Percentiles rank a stretch among this genome's conserved stretches.
phyloP scores from a whole-genome alignment of 1,140 invertebrate genomes.

The Ooceraea biroi region DNA sequence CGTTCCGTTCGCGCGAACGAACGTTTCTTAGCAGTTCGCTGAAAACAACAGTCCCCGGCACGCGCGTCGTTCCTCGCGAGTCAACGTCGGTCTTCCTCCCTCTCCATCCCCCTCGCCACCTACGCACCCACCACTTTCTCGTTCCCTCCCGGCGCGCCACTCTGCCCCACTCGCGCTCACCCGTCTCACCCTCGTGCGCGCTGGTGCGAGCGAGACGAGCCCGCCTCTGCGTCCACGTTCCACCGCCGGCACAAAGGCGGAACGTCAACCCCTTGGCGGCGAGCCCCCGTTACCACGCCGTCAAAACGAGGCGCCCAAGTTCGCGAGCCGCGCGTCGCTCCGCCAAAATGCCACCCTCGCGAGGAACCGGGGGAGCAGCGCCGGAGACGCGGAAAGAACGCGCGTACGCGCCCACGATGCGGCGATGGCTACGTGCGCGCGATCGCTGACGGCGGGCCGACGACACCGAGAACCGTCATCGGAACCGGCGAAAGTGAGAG shows the following conservation, averaged over 20 bases:
- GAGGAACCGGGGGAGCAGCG: no score
- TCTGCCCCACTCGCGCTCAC: slow-evolving; percentile 69
- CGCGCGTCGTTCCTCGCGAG: slow-evolving; percentile 74
- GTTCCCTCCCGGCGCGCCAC: slow-evolving; percentile 64
- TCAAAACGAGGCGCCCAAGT: slow-evolving; percentile 50
- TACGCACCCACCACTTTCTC: slow-evolving; percentile 74
- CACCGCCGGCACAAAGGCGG: slow-evolving; percentile 64
- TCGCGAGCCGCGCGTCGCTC: not conserved
- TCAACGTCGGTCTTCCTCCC: slow-evolving; percentile 70
- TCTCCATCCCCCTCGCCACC: slow-evolving; percentile 66
- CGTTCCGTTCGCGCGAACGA: slow-evolving; percentile 72
- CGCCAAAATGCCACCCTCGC: not conserved
- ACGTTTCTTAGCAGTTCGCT: slow-evolving; percentile 72
- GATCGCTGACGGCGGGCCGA: slow-evolving; percentile 73
- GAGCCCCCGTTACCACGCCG: slow-evolving; percentile 51
- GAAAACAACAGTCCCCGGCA: slow-evolving; percentile 76
- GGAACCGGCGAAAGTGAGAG: slow-evolving; percentile 84
- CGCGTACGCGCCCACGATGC: slow-evolving; percentile 39
- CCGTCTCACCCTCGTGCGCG: slow-evolving; percentile 65
- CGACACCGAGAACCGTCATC: slow-evolving; percentile 80
- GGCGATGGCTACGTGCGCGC: slow-evolving; percentile 4
- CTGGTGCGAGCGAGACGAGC: slow-evolving; percentile 39
- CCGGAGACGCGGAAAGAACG: no score
- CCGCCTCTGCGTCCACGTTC: slow-evolving; percentile 59
- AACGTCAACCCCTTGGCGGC: slow-evolving; percentile 63